Percentiles rank a stretch among this genome's conserved stretches.
Evolutionary conservation across 2,888 invertebrate genomes (phyloP).

Genomic region (Himalopsyche japonica): DNA sequence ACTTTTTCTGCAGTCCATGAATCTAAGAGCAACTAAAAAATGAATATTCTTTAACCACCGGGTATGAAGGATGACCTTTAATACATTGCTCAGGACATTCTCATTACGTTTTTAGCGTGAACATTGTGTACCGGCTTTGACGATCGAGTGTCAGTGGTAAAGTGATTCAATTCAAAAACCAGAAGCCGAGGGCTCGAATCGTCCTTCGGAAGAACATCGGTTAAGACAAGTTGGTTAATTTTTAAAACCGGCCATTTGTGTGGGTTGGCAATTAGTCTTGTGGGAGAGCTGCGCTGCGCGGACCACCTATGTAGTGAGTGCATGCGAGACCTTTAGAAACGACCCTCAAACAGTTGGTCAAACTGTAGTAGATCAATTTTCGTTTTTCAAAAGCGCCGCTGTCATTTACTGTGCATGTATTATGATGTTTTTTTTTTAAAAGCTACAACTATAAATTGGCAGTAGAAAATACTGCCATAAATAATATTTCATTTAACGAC

Average conservation of each 20-base stretch:
- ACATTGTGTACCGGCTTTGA: not conserved
- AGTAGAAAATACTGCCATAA: too few relatives aligned
- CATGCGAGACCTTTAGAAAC: not conserved
- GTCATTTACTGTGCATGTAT: too few relatives aligned
- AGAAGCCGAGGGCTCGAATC: not conserved
- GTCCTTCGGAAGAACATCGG: conserved; percentile 5
- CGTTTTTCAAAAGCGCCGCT: too few relatives aligned
- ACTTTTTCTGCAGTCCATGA: too few relatives aligned
- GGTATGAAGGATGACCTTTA: too few relatives aligned
- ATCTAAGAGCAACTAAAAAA: too few relatives aligned
- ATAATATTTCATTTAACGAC: too few relatives aligned
- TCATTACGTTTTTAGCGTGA: not conserved
- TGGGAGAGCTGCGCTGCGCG: conserved; percentile 22
- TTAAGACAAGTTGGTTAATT: conserved; percentile 33
- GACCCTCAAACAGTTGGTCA: not conserved
- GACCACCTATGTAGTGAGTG: conserved; percentile 34
- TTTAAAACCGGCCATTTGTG: conserved; percentile 37
- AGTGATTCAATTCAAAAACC: not conserved
- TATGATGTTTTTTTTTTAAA: too few relatives aligned
- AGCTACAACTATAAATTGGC: too few relatives aligned
- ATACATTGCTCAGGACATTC: not conserved
- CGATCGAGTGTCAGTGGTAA: not conserved
- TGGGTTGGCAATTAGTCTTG: conserved; percentile 39
- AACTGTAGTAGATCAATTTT: too few relatives aligned
- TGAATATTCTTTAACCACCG: too few relatives aligned